Base-by-base conservation (phyloP, 2,113 vertebrate species). In the Pavo muticus region DNA sequence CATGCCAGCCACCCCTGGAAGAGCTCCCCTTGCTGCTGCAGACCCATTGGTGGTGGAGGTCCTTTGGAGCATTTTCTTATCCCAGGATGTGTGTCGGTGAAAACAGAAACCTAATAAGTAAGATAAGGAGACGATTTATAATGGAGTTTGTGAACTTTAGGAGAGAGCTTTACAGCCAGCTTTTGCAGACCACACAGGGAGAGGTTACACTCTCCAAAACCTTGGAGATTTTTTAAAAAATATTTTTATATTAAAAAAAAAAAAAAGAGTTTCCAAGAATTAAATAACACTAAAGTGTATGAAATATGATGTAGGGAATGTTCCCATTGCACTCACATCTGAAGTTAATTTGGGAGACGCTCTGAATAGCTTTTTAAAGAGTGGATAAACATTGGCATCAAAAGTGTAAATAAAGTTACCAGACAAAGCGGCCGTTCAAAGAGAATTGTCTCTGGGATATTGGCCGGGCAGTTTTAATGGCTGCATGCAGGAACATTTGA, bases 351-450 rank as follows among this genome's bases (percentile, higher is more conserved):
- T 96, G 88, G 80, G 94, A 97, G 93, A 95, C 63, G 6, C 71
- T 82, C 94, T 94, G 95, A 96, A 97, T 96, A 73, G 76, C 94
- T 95, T 96, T 95, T 90, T 93, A 95, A 96, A 95, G 96, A 93
- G 93, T 95, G 93, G 78, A 97, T 97, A 97, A 97, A 97, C 96
- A 97, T 91, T 97, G 97, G 96, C 97, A 96, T 97, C 88, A 73
- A 95, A 95, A 94, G 94, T 95, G 93, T 97, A 97, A 97, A 97
- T 97, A 97, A 92, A 96, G 94, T 94, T 90, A 96, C 85, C 90
- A 96, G 94, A 97, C 93, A 94, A 91, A 93, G 94, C 64, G 70
- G 87, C 72, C 3, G 82, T 97, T 97, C 95, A 97, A 97, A 96
- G 95, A 48, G 88, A 95, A 68, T 39, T 16, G 2, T 93, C 94